A percentile compares a stretch with the other conserved stretches of the same genome.
Evolutionary conservation across 2,113 vertebrate genomes (phyloP).

Genomic region (Sander lucioperca): DNA sequence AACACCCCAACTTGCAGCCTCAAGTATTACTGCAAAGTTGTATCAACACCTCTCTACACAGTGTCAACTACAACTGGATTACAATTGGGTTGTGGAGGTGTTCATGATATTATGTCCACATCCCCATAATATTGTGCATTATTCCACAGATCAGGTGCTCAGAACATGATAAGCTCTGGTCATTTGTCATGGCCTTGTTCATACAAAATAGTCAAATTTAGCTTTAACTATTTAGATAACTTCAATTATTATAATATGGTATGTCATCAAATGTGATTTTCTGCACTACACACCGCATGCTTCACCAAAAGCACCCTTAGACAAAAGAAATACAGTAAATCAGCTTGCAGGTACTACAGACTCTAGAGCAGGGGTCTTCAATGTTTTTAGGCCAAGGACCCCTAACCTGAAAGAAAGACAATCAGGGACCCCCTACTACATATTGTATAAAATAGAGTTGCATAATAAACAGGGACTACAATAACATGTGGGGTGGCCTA

Average conservation of each 20-base stretch:
- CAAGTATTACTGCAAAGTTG: not conserved
- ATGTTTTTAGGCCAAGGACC: no score
- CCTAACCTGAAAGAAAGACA: no score
- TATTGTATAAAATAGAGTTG: no score
- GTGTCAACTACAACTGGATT: not conserved
- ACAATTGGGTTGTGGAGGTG: no score
- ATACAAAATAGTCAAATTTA: constrained; percentile 3
- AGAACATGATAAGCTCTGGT: not conserved
- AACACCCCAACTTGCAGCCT: not conserved
- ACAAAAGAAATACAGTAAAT: not conserved
- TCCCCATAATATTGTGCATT: not conserved
- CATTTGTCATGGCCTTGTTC: not conserved
- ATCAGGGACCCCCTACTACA: no score
- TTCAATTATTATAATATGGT: not conserved
- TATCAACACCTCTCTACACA: constrained; percentile 1
- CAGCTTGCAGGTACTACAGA: not conserved
- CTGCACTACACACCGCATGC: constrained; percentile 1
- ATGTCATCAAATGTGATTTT: not conserved
- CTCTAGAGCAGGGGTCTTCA: not conserved
- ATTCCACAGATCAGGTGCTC: not conserved
- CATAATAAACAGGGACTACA: no score
- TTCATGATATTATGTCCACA: not conserved
- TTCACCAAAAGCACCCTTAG: constrained; percentile 8
- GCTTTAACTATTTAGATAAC: not conserved
- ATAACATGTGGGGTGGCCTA: no score